These are phyloP conservation scores for Pipa parva DNA, from an alignment of 2,113 vertebrate species.

Conservation along the genomic window DNA sequence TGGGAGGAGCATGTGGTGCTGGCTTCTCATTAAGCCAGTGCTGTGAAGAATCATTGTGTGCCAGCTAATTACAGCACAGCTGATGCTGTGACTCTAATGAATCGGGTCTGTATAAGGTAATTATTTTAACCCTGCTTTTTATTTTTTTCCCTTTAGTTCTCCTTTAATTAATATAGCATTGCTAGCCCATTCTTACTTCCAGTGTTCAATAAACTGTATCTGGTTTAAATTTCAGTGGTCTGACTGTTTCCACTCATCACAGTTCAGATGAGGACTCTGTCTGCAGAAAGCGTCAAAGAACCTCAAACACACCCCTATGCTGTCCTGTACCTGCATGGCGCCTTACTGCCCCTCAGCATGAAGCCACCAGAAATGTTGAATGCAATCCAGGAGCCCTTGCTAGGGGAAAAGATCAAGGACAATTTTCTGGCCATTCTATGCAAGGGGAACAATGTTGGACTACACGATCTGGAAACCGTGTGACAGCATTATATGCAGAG, in stretches of 20 bases:
- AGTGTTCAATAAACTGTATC: no score
- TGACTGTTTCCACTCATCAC: neutral
- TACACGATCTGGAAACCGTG: neutral
- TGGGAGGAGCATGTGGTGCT: no score
- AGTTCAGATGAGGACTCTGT: neutral
- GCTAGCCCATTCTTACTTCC: no score
- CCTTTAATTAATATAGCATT: no score
- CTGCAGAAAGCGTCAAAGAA: conserved; percentile 24
- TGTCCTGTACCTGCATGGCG: neutral
- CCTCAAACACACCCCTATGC: neutral
- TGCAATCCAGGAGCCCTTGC: neutral
- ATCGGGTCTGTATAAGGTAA: no score
- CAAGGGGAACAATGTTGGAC: conserved; percentile 4
- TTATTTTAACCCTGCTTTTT: no score
- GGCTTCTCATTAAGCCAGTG: no score
- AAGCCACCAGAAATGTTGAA: neutral
- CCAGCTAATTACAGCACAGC: no score
- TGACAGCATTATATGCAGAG: conserved; percentile 38
- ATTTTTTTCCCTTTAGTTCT: neutral
- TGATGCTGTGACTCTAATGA: no score
- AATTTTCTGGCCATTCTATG: neutral
- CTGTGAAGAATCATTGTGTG: no score
- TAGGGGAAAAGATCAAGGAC: neutral
- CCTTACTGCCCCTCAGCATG: neutral
- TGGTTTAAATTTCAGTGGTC: neutral